Conservation (phyloP, 2,113 vertebrate genomes). For the Calidris pygmaea region DNA sequence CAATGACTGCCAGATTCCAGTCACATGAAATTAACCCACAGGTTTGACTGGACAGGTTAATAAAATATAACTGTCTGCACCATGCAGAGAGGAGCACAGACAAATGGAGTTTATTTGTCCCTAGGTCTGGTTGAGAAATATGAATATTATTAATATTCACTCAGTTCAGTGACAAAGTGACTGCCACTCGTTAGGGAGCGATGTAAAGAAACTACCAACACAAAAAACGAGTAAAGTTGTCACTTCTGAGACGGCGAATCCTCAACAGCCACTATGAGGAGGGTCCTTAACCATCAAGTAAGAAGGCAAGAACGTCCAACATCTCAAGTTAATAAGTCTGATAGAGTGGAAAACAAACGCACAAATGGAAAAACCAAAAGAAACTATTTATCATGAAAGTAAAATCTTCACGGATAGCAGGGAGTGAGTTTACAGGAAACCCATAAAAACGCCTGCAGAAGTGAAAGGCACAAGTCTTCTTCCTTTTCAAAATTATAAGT, state of each 20-base stretch:
- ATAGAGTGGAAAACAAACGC: not conserved
- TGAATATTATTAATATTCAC: not conserved
- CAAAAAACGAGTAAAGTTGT: not conserved
- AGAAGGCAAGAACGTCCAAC: not conserved
- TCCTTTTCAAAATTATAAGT: not conserved
- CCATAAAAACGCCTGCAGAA: not conserved
- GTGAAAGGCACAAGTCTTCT: not conserved
- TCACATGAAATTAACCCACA: not conserved
- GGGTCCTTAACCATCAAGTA: not conserved
- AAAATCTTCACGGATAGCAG: not conserved
- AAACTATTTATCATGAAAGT: not conserved
- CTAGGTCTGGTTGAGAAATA: not conserved
- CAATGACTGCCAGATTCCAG: not conserved
- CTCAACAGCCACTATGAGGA: not conserved
- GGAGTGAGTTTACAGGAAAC: not conserved
- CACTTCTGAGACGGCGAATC: not conserved
- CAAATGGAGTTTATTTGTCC: not conserved
- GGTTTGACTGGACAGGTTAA: not conserved
- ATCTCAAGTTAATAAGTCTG: not conserved
- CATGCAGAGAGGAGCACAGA: not conserved
- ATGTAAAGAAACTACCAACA: not conserved
- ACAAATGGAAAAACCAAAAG: not conserved
- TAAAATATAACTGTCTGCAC: not conserved
- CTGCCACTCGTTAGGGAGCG: not conserved
- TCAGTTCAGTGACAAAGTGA: not conserved